Evolutionary conservation across 2,113 vertebrate genomes (phyloP).

Genomic region (Alosa alosa): DNA sequence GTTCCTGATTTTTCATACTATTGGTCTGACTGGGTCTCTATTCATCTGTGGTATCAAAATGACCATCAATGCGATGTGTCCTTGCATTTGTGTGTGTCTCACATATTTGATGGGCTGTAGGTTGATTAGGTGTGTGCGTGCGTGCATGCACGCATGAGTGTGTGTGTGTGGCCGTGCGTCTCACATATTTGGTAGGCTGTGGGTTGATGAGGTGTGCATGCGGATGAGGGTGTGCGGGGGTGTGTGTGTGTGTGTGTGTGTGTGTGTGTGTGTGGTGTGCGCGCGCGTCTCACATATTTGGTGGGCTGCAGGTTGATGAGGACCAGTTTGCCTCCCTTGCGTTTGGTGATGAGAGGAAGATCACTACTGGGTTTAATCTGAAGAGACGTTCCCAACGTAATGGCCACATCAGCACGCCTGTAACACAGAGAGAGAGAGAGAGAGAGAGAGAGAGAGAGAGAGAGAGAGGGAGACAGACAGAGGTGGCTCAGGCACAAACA

Average conservation of each 20-base stretch:
- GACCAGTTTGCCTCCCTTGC: constrained; percentile 87
- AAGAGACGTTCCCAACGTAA: constrained; percentile 92
- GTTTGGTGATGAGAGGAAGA: constrained; percentile 91
- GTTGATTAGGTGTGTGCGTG: not conserved
- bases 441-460: not conserved
- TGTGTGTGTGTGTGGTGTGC: not conserved
- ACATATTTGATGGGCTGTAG: not conserved
- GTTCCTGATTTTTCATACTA: too few species aligned
- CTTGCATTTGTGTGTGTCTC: not conserved
- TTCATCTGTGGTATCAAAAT: too few species aligned
- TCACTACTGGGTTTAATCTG: constrained; percentile 96
- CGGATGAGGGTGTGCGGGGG: not conserved
- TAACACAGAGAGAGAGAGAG: not conserved
- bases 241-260: not conserved
- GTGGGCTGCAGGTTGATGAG: constrained; percentile 94
- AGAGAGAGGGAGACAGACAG: too few species aligned
- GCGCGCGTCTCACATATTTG: constrained; percentile 81
- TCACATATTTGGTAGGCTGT: not conserved
- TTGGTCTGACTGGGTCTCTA: too few species aligned
- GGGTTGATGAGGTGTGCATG: too few species aligned
- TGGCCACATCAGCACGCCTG: constrained; percentile 86
- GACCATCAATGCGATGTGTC: too few species aligned
- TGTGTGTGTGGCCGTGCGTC: not conserved
- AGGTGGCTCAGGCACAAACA: too few species aligned
- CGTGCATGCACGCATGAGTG: not conserved